Percentiles rank a stretch among this genome's conserved stretches.
phyloP scores from a whole-genome alignment of 30 jellyfish, hydroid and myxozoan species.

The Rhopilema esculentum region DNA sequence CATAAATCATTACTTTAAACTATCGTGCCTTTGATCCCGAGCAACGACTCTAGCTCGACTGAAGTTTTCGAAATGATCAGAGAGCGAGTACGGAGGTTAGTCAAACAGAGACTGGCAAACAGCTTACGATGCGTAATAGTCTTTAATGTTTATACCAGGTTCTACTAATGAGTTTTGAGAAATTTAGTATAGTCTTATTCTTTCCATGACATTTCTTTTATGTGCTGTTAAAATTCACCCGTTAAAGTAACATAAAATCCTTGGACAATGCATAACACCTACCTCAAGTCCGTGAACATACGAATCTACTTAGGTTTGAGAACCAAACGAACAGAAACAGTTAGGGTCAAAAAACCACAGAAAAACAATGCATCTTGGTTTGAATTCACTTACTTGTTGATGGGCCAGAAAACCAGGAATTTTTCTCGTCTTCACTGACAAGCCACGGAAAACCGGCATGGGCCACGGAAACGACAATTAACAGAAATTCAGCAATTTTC shows the following conservation, averaged over 20 bases:
- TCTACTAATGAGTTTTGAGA: too few species aligned
- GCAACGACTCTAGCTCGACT: background rate
- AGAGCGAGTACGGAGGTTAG: background rate
- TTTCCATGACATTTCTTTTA: background rate
- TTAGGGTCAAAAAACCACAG: background rate
- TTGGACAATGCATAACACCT: too few species aligned
- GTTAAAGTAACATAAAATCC: too few species aligned
- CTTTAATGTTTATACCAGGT: background rate
- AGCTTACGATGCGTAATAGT: background rate
- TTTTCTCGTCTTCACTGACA: slow-evolving; percentile 62
- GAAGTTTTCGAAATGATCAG: background rate
- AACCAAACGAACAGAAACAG: background rate
- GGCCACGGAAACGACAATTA: slow-evolving; percentile 10
- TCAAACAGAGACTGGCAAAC: background rate
- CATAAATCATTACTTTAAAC: background rate
- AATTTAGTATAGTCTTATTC: too few species aligned
- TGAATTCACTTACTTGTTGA: slow-evolving; percentile 21
- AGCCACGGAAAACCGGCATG: slow-evolving; percentile 69
- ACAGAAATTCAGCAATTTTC: background rate
- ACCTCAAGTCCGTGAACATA: background rate
- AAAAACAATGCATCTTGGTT: background rate
- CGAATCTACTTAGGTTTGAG: background rate
- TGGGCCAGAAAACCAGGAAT: slow-evolving; percentile 66
- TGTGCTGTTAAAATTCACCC: too few species aligned
- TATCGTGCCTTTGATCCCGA: background rate